Evolutionary conservation across 2,797 vertebrate species (phyloP), one percentile per base, ranked within the genome.

Genomic region (Champsocephalus esox): DNA sequence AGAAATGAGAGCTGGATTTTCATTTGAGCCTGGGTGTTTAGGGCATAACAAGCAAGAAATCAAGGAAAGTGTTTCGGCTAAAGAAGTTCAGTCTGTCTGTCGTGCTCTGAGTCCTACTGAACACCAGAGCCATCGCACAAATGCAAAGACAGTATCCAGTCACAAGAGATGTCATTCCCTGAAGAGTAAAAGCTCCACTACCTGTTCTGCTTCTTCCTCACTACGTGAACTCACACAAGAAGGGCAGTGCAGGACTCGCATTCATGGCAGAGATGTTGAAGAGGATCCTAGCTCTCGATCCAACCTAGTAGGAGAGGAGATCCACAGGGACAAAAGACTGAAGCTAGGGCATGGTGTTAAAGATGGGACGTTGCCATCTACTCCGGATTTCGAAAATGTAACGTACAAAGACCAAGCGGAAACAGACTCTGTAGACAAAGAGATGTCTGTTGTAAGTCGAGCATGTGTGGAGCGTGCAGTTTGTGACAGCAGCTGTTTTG

Each of bases 161-260:
- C 59, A 11, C 45, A 41, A 69, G 13, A 51, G 70, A 12, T 67
- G 41, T 79, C n/a, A 12, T 55, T 58, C 74, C 19, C 60, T 41
- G 12, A 12, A 58, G 14, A 34, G 66, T 63, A 52, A 85, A 56
- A 61, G 24, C 24, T 34, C 85, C 77, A 77, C 87, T 73, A 55
- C 75, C 73, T 50, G 68, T 75, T 86, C 70, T 83, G 74, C 82
- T 87, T 89, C 82, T 84, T 57, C 85, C 45, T 79, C 68, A 73
- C 62, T 17, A 80, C 82, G 82, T 76, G 69, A 88, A 69, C 32
- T 3, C 66, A 61, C 17, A 58, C 71, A 78, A 28, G 78, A 59
- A 14, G 52, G 38, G 7, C 46, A 60, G 17, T 75, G 65, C 64
- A 75, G 55, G 24, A 48, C 77, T 50, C 63, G 4, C 21, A 55